A percentile compares a stretch with the other conserved stretches of the same genome.
Conservation (phyloP, 2,113 vertebrate species). For the Colius striatus region DNA sequence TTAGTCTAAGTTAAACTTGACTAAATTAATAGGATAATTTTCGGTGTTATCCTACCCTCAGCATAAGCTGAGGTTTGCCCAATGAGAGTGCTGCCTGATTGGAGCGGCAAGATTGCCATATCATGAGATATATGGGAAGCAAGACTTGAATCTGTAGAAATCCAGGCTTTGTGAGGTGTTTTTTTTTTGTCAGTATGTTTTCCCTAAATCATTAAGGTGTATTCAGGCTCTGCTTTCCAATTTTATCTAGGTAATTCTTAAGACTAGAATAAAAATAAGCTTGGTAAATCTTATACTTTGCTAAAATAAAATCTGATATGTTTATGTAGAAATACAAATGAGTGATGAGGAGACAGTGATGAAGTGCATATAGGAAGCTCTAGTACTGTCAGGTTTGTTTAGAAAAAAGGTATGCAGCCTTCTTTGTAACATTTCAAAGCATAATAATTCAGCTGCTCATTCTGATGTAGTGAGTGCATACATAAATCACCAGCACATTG, state of each 20-base stretch:
- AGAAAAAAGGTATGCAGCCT: background rate
- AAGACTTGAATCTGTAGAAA: background rate
- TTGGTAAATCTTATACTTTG: background rate
- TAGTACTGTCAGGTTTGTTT: background rate
- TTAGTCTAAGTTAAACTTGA: background rate
- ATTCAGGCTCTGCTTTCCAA: background rate
- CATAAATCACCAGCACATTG: constrained; percentile 20
- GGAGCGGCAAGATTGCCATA: background rate
- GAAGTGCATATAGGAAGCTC: background rate
- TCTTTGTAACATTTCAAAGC: constrained; percentile 24
- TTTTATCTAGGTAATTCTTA: background rate
- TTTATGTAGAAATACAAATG: background rate
- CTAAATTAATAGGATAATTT: background rate
- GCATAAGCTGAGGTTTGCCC: background rate
- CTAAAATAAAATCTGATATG: background rate
- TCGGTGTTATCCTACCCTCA: background rate
- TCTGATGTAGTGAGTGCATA: background rate
- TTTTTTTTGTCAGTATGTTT: fast-evolving
- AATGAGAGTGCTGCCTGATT: background rate
- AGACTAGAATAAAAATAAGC: background rate
- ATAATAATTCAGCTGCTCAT: constrained; percentile 27
- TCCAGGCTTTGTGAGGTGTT: fast-evolving
- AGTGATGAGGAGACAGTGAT: background rate
- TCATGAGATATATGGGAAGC: background rate
- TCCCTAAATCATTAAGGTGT: background rate